Evolutionary conservation across 2,797 vertebrate genomes (phyloP).

Genomic region (Bradypus variegatus): DNA sequence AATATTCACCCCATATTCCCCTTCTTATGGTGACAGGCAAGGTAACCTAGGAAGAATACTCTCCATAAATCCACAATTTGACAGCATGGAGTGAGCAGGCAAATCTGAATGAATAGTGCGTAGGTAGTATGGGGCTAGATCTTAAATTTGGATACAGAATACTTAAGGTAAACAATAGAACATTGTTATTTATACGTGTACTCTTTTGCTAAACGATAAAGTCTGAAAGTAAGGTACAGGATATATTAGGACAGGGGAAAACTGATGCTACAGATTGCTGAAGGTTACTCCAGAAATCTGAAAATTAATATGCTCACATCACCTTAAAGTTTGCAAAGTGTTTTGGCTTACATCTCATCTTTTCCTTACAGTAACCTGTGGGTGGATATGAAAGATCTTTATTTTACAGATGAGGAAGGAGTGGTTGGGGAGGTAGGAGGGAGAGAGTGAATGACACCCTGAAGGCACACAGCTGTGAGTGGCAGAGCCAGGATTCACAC

Average conservation of each 20-base stretch:
- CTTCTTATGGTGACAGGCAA: not conserved
- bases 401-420: not conserved
- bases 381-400: not conserved
- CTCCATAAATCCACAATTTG: not conserved
- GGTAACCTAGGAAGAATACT: not conserved
- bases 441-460: not conserved
- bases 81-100: not conserved
- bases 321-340: not conserved
- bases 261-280: not conserved
- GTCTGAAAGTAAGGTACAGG: not conserved
- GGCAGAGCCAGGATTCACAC: not conserved
- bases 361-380: not conserved
- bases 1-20: not conserved
- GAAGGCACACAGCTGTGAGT: not conserved
- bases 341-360: not conserved
- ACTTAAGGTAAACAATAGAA: not conserved
- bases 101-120: not conserved
- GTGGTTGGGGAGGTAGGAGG: too few relatives aligned
- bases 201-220: not conserved
- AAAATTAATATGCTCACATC: constrained; percentile 12
- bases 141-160: not conserved
- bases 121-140: not conserved
- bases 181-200: not conserved
- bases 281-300: constrained; percentile 17
- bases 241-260: not conserved